Percentiles rank a stretch among this genome's conserved stretches.
phyloP scores from a whole-genome alignment of 2,113 vertebrate species.

The Tyto alba region DNA sequence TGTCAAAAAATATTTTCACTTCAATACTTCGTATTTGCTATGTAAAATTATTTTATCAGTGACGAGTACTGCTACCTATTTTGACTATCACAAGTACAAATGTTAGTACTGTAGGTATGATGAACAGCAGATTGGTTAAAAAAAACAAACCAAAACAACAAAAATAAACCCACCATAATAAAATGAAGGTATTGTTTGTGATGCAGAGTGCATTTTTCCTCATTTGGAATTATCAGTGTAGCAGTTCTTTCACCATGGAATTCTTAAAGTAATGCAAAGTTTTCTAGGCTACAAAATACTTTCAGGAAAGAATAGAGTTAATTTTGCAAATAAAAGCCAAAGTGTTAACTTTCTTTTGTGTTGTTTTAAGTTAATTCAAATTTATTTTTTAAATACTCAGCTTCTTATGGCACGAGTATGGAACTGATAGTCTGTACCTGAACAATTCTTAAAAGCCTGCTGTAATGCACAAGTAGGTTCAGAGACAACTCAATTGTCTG shows the following conservation, averaged over 20 bases:
- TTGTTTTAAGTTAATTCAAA: not conserved
- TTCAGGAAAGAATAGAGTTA: not conserved
- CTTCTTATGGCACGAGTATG: accelerated
- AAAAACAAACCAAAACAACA: not conserved
- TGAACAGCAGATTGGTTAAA: not conserved
- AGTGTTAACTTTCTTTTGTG: not conserved
- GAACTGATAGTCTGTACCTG: not conserved
- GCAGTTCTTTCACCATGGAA: not conserved
- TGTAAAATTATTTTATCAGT: not conserved
- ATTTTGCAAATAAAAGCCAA: not conserved
- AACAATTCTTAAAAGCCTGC: not conserved
- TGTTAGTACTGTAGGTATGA: not conserved
- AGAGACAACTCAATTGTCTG: not conserved
- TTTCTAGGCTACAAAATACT: not conserved
- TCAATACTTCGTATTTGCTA: not conserved
- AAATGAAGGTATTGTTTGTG: not conserved
- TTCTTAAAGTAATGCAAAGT: not conserved
- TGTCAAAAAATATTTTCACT: not conserved
- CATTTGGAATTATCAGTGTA: not conserved
- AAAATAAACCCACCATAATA: not conserved
- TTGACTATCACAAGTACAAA: not conserved
- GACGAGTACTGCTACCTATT: not conserved
- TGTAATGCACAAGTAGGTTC: not conserved
- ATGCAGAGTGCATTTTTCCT: not conserved
- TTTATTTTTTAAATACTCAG: not conserved